Base-by-base conservation (phyloP, 2,888 invertebrate species). In the Lydus trimaculatus region DNA sequence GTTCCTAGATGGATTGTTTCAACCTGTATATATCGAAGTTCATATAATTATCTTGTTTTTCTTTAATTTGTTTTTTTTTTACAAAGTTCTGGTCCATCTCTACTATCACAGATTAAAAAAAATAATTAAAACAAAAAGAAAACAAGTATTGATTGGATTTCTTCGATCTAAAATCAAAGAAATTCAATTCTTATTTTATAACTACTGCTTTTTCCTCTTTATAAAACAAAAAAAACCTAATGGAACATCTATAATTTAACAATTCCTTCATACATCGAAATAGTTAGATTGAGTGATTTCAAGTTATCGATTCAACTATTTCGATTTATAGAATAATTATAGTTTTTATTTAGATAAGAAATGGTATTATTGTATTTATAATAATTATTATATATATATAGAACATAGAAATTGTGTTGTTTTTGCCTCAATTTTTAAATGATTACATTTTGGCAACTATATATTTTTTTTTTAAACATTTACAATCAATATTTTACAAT, bases 61-160 rank as follows among this genome's bases (percentile, higher is more conserved):
- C 7, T 9, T 52, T 52, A 9, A 80, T 80, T 76, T 81, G 79
- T 79, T 78, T 77, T 80, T 76, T 79, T 83, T 84, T 84, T 83
- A 84, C 85, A 85, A 84, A 85, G 81, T 81, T 82, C 84, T 85
- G 85, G 85, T 85, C 85, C 75, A 77, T 78, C 85, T 81, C 86
- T 86, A 86, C 85, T 86, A 86, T 86, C 86, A 86, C 86, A 86
- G 86, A 83, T 85, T 84, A 84, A 82, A 85, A 84, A 84, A 84
- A 81, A 78, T 79, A 77, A 79, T 76, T 74, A 31, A n/a, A n/a
- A n/a, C 1, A 11, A 33, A 61, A 36, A 7, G 17, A 36, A 31
- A 23, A 33, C 31, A 28, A 59, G 31, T 11, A 6, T 31, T 5
- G n/a, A 28, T 36, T 33, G 23, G 6, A 31, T 61, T 61, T 28